Evolutionary conservation across 2,797 vertebrate genomes (phyloP).

Genomic region (Trachurus trachurus): DNA sequence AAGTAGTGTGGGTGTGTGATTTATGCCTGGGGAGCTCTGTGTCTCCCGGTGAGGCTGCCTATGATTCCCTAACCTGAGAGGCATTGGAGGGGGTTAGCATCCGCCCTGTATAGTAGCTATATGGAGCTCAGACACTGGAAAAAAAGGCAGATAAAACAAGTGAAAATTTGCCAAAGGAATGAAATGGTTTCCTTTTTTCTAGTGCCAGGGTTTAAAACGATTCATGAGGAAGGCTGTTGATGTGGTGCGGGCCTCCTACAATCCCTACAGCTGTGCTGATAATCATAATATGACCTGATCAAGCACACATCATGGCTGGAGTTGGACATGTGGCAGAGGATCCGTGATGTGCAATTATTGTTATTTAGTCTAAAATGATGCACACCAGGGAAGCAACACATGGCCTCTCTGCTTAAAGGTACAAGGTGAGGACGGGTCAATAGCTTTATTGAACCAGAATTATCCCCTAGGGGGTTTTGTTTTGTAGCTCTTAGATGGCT

Average conservation of each 20-base stretch:
- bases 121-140: conserved; percentile 12
- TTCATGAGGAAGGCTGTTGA: not conserved
- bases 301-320: not conserved
- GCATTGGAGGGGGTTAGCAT: conserved; percentile 42
- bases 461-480: conserved; percentile 11
- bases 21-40: conserved; percentile 73
- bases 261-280: conserved; percentile 14
- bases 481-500: not conserved
- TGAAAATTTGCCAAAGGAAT: conserved; percentile 18
- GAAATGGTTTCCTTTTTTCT: not conserved
- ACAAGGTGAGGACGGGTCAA: not conserved
- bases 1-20: conserved; percentile 70
- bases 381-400: conserved; percentile 17
- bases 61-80: conserved; percentile 63
- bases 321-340: conserved; percentile 21
- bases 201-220: not conserved
- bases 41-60: conserved; percentile 64
- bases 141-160: conserved; percentile 35
- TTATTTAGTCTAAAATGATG: conserved; percentile 31
- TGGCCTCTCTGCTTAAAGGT: not conserved
- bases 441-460: conserved; percentile 11
- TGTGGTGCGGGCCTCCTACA: not conserved
- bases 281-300: conserved; percentile 33
- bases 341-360: conserved; percentile 7
- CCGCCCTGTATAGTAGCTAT: conserved; percentile 38